Base-by-base conservation (phyloP, 2,888 invertebrate genomes). In the Orthosia gracilis region DNA sequence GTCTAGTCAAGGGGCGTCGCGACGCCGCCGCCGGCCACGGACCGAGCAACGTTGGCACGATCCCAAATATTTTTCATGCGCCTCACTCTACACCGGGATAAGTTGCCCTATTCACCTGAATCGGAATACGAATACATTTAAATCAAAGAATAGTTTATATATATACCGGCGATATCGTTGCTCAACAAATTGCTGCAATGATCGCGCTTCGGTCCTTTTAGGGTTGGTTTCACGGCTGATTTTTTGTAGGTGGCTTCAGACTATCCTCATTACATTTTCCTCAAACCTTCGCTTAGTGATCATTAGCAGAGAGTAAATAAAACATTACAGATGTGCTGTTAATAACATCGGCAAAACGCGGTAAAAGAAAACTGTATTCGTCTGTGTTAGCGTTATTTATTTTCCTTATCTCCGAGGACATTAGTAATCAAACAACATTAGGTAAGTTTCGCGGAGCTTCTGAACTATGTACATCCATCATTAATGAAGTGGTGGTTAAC, bases 51-150 rank as follows among this genome's bases (percentile, higher is more conserved):
- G 88, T 90, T 96, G 96, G 96, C 96, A 92, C 71, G 63, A 80
- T 78, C 85, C 96, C 96, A 96, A 96, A 94, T 93, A 94, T 93
- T 95, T 95, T 94, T 94, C 93, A 93, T 92, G 92, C 91, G 91
- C 91, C 92, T 90, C 91, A 88, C 90, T 91, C 91, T 91, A 91
- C 89, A 91, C 91, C 89, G 93, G 92, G 93, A 95, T 94, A 94
- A 94, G 92, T 93, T 91, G 94, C 93, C 91, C 94, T 94, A 92
- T 95, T 95, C 95, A 95, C 95, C 95, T 95, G 94, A 92, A 94
- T 93, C 89, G 92, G 92, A 91, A 93, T 92, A 93, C 89, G 90
- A 92, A 92, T 92, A 90, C 86, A 82, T 88, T 86, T 88, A 83
- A 82, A 84, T 85, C 82, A 78, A 80, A 85, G 78, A 71, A 77